Percentiles rank a stretch among this genome's conserved stretches.
Conservation (phyloP, 2,113 vertebrate genomes). For the Thryonomys swinderianus region DNA sequence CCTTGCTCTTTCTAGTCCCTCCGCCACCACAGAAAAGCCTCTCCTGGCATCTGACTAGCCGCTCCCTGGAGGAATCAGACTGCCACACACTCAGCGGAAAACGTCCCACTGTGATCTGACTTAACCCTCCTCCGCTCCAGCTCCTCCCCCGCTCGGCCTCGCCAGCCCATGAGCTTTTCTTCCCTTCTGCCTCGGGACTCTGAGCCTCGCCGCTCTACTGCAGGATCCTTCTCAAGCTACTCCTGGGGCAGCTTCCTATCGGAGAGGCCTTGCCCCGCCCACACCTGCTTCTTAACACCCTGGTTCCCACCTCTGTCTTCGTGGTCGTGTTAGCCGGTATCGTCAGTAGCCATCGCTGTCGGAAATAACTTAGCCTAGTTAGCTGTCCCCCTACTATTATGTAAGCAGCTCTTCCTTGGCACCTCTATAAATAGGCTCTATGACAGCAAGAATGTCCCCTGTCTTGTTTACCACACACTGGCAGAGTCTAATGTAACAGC, state of each 20-base stretch:
- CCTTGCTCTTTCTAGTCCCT: not conserved
- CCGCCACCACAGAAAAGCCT: not conserved
- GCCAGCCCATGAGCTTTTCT: no score
- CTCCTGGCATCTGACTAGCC: not conserved
- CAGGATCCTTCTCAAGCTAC: not conserved
- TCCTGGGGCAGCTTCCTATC: not conserved
- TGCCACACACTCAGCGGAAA: no score
- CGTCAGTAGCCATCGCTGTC: not conserved
- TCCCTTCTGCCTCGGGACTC: not conserved
- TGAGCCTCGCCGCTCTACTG: not conserved
- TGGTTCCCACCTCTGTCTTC: not conserved
- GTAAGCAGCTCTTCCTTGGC: not conserved
- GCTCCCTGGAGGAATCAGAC: not conserved
- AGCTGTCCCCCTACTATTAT: not conserved
- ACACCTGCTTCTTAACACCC: not conserved
- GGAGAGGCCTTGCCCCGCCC: not conserved
- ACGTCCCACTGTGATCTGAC: not conserved
- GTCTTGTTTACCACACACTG: not conserved
- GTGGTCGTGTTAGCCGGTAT: no score
- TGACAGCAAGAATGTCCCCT: not conserved
- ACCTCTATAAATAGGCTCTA: not conserved
- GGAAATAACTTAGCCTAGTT: not conserved
- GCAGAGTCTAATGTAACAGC: not conserved
- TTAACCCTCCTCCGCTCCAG: not conserved
- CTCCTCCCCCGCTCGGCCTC: not conserved